These are phyloP conservation scores for Alca torda DNA, from an alignment of 2,797 vertebrate species.

Conservation along the genomic window DNA sequence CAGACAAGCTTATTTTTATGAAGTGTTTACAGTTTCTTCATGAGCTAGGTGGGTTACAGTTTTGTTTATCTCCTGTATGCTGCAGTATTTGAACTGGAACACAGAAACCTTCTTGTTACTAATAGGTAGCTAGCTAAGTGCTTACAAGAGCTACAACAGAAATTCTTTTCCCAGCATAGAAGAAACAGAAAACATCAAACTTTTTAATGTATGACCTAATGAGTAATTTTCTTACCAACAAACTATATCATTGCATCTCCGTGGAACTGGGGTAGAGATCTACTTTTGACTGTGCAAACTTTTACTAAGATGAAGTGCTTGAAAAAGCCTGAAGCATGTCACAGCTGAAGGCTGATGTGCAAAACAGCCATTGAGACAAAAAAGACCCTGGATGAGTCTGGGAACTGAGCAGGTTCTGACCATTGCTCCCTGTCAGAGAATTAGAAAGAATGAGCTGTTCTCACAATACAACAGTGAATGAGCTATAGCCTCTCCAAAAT, in stretches of 20 bases:
- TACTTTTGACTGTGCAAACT: neutral
- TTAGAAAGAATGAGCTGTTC: neutral
- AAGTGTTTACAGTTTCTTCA: neutral
- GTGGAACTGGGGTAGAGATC: neutral
- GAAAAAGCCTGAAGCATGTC: neutral
- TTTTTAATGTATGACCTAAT: neutral
- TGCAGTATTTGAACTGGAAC: neutral
- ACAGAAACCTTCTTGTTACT: neutral
- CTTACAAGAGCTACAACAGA: neutral
- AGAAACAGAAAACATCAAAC: neutral
- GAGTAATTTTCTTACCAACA: neutral
- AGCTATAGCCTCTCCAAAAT: neutral
- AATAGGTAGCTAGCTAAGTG: neutral
- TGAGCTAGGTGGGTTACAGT: neutral
- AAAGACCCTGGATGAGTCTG: neutral
- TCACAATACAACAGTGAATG: neutral
- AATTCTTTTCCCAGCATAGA: neutral
- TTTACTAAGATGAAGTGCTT: neutral
- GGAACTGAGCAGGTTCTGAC: neutral
- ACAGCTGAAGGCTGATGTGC: neutral
- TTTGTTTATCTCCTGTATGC: neutral
- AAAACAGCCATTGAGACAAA: neutral
- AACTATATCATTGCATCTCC: neutral
- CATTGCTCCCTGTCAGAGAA: neutral
- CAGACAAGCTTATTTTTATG: neutral